Conservation (phyloP, 2,113 vertebrate species). For the Tupaia chinensis region DNA sequence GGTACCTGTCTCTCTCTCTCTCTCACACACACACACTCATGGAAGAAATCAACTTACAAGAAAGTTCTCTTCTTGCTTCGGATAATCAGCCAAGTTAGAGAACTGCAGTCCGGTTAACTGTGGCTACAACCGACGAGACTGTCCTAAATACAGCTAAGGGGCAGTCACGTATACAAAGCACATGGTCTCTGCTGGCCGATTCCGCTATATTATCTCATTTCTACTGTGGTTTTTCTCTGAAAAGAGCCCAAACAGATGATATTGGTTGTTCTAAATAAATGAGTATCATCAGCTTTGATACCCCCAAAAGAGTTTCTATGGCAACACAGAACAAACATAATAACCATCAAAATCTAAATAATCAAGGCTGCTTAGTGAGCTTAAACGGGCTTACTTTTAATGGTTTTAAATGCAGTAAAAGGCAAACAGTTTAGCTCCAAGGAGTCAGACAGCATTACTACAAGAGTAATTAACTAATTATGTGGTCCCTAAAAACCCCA, state of each 20-base stretch:
- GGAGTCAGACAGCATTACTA: conserved; percentile 53
- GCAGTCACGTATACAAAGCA: neutral
- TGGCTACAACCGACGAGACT: neutral
- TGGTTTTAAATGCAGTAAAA: conserved; percentile 79
- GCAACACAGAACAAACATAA: conserved; percentile 49
- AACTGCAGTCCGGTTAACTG: neutral
- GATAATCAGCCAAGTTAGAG: neutral
- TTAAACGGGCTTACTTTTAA: conserved; percentile 76
- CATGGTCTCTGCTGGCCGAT: neutral
- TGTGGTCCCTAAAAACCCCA: conserved; percentile 57
- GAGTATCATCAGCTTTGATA: conserved; percentile 20
- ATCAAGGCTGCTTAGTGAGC: conserved; percentile 75
- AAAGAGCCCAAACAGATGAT: conserved; percentile 50
- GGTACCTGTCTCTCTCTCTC: too few species aligned
- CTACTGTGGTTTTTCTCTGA: conserved; percentile 16
- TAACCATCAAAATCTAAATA: conserved; percentile 71
- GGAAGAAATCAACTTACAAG: too few species aligned
- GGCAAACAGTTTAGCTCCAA: conserved; percentile 39
- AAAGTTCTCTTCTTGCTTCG: neutral
- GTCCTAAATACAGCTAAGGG: neutral
- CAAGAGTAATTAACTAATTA: conserved; percentile 51
- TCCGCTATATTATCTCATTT: neutral
- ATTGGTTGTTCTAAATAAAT: conserved; percentile 52
- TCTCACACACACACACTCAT: too few species aligned
- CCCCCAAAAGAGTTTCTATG: conserved; percentile 8